phyloP scores from a whole-genome alignment of 1,140 invertebrate genomes.

The Cheumatopsyche charites region DNA sequence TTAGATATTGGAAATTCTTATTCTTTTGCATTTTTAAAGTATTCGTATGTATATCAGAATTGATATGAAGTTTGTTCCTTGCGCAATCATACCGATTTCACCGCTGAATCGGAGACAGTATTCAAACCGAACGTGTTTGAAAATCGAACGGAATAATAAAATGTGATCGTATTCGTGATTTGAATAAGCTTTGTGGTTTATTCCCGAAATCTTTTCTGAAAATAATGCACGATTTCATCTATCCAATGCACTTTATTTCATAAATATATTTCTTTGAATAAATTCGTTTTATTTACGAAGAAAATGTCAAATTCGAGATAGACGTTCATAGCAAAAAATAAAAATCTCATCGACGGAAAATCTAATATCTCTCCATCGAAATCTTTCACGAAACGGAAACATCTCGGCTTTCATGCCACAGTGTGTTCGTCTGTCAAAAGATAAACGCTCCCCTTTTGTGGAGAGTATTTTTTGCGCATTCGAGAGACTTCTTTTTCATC shows the following conservation, averaged over 20 bases:
- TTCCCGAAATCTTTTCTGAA: too few species aligned
- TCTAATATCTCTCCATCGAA: slow-evolving; percentile 4
- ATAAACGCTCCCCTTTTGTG: slow-evolving; percentile 11
- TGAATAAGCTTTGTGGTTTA: neutral
- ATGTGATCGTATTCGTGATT: slow-evolving; percentile 7
- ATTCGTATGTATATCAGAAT: neutral
- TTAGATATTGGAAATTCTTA: too few species aligned
- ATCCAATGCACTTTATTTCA: too few species aligned
- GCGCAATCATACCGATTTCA: neutral
- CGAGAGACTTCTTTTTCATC: slow-evolving; percentile 11
- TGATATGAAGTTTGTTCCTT: neutral
- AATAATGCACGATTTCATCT: too few species aligned
- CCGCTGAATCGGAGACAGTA: neutral
- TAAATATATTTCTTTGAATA: too few species aligned
- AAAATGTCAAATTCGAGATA: neutral
- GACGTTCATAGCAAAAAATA: neutral
- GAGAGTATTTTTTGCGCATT: neutral
- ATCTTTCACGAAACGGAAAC: slow-evolving; percentile 5
- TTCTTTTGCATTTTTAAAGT: too few species aligned
- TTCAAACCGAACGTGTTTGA: slow-evolving; percentile 12
- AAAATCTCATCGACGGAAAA: neutral
- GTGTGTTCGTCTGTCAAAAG: slow-evolving; percentile 20
- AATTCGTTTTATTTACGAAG: neutral
- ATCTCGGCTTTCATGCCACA: neutral
- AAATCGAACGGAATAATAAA: neutral